Conservation (phyloP, 1,140 invertebrate species). For the Centruroides vittatus region DNA sequence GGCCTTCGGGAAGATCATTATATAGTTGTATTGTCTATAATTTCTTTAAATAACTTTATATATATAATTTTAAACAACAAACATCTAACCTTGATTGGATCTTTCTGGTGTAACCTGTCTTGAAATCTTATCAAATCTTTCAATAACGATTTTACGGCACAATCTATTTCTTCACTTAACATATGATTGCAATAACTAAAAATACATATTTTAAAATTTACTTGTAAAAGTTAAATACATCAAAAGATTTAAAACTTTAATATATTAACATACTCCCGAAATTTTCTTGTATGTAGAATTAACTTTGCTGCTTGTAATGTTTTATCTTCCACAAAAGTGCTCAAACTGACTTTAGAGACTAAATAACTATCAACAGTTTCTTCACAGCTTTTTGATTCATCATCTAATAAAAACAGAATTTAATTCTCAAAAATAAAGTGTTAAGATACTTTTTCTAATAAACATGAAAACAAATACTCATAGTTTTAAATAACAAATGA, state of each 20-base stretch:
- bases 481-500: too few relatives aligned
- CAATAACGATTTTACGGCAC: conserved; percentile 30
- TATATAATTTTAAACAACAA: not conserved
- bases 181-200: conserved; percentile 30
- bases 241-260: not conserved
- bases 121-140: conserved; percentile 43
- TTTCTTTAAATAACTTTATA: not conserved
- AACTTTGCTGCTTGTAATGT: conserved; percentile 1
- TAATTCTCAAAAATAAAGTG: not conserved
- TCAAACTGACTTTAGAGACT: not conserved
- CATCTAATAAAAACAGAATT: not conserved
- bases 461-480: too few relatives aligned
- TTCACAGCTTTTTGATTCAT: not conserved
- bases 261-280: conserved; percentile 4
- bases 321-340: not conserved
- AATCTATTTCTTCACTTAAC: conserved; percentile 32
- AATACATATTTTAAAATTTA: not conserved
- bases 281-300: conserved; percentile 9
- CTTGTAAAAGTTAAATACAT: not conserved
- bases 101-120: conserved; percentile 40
- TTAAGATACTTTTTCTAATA: not conserved
- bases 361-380: not conserved
- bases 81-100: conserved; percentile 39
- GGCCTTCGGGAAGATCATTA: conserved; percentile 22
- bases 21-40: not conserved